Base-by-base conservation (phyloP, 2,888 invertebrate species). In the Eucera pruinosa region DNA sequence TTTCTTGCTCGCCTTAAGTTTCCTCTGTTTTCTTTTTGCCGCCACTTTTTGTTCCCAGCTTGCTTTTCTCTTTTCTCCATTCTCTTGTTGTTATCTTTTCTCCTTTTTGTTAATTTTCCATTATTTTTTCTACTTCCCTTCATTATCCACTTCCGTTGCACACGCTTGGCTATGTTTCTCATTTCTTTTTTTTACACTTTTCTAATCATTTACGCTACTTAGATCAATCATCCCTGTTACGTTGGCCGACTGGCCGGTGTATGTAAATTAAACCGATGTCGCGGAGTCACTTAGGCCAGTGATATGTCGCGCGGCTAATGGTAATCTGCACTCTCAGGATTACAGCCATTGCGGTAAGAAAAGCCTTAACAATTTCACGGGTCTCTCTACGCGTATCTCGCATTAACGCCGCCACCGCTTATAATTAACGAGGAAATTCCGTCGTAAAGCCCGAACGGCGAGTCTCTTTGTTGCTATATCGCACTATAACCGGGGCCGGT, bases 391-490 rank as follows among this genome's bases (percentile, higher is more conserved):
- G 41, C 39, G 47, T 23, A 55, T 54, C 43, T 52, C 47, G 58
- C 45, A 33, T 67, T 78, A 77, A 52, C 41, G 62, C 41, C 39
- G 41, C 43, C 61, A 23, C 61, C 13, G 50, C n/a, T 54, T 60
- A 47, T 79, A 68, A 79, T 77, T 79, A 71, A 77, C 71, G 71
- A 57, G 55, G 64, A 68, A 71, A 71, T 79, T 77, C 55, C 71
- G 25, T 39, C 25, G 61, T 15, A 36, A 33, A 48, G 20, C 27
- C 9, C 30, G 23, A 2, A 6, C 1, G 11, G 13, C 25, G 36
- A 11, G 11, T 6, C 9, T 36, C 7, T 27, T 30, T 23, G 50
- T 25, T 58, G 77, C 58, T 43, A 43, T 36, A 27, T 3, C 20
- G 18, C 2, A 33, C 11, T 15, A 20, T 23, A 33, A 39, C 52